These are phyloP conservation scores for Tragulus kanchil DNA, from an alignment of 2,113 vertebrate species.

Conservation along the genomic window DNA sequence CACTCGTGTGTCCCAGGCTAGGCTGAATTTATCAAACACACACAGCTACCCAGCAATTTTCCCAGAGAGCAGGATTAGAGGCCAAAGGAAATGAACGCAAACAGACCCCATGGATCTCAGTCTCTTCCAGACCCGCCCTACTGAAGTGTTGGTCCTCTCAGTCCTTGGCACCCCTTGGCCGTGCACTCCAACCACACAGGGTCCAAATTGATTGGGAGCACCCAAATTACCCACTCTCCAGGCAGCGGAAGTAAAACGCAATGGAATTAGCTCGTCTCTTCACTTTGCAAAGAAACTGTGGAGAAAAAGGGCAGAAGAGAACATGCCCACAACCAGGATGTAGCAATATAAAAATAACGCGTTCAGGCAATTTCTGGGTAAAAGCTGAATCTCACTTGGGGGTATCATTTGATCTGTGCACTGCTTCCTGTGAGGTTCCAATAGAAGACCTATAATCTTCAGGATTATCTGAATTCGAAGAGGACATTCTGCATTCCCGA, in stretches of 20 bases:
- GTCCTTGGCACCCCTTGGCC: too few relatives aligned
- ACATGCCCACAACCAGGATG: background rate
- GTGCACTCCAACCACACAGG: background rate
- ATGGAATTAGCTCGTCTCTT: background rate
- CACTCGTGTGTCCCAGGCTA: background rate
- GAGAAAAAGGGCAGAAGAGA: background rate
- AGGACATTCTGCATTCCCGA: background rate
- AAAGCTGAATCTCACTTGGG: background rate
- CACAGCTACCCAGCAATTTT: slow-evolving; percentile 48
- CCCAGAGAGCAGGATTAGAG: slow-evolving; percentile 54
- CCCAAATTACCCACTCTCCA: background rate
- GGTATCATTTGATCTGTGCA: background rate
- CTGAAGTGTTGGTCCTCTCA: background rate
- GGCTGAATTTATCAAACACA: slow-evolving; percentile 47
- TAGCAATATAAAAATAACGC: slow-evolving; percentile 8
- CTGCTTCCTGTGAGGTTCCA: background rate
- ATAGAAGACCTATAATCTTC: background rate
- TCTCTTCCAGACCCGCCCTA: slow-evolving; percentile 26
- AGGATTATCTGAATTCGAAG: background rate
- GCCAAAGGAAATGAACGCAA: background rate
- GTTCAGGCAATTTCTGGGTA: background rate
- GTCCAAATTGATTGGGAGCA: background rate
- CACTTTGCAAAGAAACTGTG: slow-evolving; percentile 39
- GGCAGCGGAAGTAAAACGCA: background rate
- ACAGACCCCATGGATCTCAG: background rate